These are phyloP conservation scores for Drosophila ustulata DNA, from an alignment of 2,888 invertebrate genomes.

Conservation along the genomic window DNA sequence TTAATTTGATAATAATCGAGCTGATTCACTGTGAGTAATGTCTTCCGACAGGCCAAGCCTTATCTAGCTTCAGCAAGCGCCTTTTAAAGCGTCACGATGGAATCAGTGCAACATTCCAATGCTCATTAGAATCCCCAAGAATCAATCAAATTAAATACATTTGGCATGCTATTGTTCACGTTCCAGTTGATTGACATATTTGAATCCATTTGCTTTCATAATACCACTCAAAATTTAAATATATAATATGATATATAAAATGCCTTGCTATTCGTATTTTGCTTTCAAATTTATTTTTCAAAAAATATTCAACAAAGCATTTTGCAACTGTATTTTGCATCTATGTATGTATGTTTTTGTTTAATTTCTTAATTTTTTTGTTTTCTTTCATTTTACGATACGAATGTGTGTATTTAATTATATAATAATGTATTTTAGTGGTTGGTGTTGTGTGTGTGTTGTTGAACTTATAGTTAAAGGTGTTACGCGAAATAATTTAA, in stretches of 20 bases:
- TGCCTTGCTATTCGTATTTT: neutral
- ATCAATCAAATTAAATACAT: neutral
- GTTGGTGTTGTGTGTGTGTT: slow-evolving; percentile 27
- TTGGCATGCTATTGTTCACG: neutral
- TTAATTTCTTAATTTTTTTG: slow-evolving; percentile 25
- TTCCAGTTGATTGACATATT: neutral
- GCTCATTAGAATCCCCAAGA: neutral
- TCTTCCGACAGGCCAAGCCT: neutral
- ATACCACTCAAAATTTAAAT: neutral
- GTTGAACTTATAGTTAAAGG: slow-evolving; percentile 38
- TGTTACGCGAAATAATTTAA: slow-evolving; percentile 57
- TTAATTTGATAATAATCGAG: slow-evolving; percentile 1
- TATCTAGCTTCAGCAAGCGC: neutral
- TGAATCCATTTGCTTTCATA: neutral
- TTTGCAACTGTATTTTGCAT: slow-evolving; percentile 46
- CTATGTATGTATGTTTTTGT: slow-evolving; percentile 6
- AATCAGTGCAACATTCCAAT: neutral
- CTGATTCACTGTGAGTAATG: neutral
- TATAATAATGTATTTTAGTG: slow-evolving; percentile 35
- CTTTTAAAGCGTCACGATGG: too few species aligned
- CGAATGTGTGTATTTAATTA: slow-evolving; percentile 36
- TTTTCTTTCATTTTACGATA: slow-evolving; percentile 13
- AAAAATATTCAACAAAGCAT: slow-evolving; percentile 75
- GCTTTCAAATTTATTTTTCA: slow-evolving; percentile 59
- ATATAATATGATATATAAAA: neutral